Conservation (phyloP, 2,888 invertebrate species). For the Schrankia costaestrigalis region DNA sequence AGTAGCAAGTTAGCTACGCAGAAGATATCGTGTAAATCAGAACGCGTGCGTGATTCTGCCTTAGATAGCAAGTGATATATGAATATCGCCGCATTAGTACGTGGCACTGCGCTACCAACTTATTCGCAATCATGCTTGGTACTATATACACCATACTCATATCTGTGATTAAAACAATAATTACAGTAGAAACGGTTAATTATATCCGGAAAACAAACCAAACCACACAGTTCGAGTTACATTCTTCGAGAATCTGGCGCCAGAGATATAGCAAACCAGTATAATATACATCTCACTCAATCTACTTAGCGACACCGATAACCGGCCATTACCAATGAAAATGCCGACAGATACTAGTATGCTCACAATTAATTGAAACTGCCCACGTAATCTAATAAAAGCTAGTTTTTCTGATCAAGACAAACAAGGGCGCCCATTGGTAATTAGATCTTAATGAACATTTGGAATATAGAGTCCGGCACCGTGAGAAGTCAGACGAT, state of each 20-base stretch:
- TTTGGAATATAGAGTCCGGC: slow-evolving; percentile 73
- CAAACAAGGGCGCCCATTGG: slow-evolving; percentile 79
- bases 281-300: slow-evolving; percentile 68
- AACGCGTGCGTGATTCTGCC: slow-evolving; percentile 56
- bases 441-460: slow-evolving; percentile 80
- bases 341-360: slow-evolving; percentile 70
- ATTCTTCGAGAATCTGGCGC: slow-evolving; percentile 48
- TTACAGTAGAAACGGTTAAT: slow-evolving; percentile 20
- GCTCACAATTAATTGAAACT: slow-evolving; percentile 78
- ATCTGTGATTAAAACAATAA: no score
- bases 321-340: slow-evolving; percentile 71
- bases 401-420: slow-evolving; percentile 77
- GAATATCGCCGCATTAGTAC: slow-evolving; percentile 63
- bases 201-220: slow-evolving; percentile 34
- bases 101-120: slow-evolving; percentile 22
- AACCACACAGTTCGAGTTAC: slow-evolving; percentile 36
- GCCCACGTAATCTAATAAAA: slow-evolving; percentile 80
- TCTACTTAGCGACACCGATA: slow-evolving; percentile 75
- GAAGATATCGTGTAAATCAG: slow-evolving; percentile 69
- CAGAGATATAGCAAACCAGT: slow-evolving; percentile 51
- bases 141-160: no score
- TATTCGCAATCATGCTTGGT: slow-evolving; percentile 24
- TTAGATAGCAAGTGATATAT: slow-evolving; percentile 67
- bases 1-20: slow-evolving; percentile 54
- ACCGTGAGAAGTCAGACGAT: slow-evolving; percentile 78